These are phyloP conservation scores for Sympetrum striolatum DNA, from an alignment of 2,888 invertebrate species.

Conservation along the genomic window DNA sequence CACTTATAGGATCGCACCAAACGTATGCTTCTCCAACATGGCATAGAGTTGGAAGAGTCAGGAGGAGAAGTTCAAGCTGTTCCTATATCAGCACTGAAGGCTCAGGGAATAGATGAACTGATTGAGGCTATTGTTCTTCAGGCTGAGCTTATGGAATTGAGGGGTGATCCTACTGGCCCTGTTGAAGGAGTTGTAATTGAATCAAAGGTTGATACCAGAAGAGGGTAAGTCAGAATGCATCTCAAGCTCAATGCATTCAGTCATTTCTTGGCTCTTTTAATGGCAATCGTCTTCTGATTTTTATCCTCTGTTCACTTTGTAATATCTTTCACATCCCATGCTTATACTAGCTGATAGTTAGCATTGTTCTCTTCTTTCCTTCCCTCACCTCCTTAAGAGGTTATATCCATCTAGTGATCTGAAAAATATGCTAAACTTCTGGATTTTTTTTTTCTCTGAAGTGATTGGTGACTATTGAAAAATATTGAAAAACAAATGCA, in stretches of 20 bases:
- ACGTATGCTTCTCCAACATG: conserved; percentile 76
- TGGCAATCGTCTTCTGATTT: too few species aligned
- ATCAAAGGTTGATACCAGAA: conserved; percentile 72
- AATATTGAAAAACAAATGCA: too few species aligned
- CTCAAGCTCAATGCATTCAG: not conserved
- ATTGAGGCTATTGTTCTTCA: conserved; percentile 84
- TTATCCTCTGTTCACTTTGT: too few species aligned
- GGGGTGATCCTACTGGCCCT: conserved; percentile 80
- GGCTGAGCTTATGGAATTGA: conserved; percentile 87
- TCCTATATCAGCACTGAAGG: conserved; percentile 88
- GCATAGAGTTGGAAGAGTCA: conserved; percentile 81
- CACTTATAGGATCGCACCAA: conserved; percentile 73
- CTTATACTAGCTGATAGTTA: too few species aligned
- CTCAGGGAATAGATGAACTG: conserved; percentile 76
- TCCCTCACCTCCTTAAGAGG: too few species aligned
- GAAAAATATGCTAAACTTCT: too few species aligned
- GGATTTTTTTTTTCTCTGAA: too few species aligned
- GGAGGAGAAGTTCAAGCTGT: conserved; percentile 94
- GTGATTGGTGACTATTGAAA: too few species aligned
- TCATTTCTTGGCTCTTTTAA: too few species aligned
- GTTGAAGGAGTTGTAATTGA: conserved; percentile 93
- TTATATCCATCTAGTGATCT: too few species aligned
- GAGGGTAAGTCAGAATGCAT: conserved; percentile 63
- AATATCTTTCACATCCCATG: too few species aligned
- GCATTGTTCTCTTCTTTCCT: too few species aligned